These are phyloP conservation scores for Rhaphigaster nebulosa DNA, from an alignment of 2,888 invertebrate genomes.

Conservation along the genomic window DNA sequence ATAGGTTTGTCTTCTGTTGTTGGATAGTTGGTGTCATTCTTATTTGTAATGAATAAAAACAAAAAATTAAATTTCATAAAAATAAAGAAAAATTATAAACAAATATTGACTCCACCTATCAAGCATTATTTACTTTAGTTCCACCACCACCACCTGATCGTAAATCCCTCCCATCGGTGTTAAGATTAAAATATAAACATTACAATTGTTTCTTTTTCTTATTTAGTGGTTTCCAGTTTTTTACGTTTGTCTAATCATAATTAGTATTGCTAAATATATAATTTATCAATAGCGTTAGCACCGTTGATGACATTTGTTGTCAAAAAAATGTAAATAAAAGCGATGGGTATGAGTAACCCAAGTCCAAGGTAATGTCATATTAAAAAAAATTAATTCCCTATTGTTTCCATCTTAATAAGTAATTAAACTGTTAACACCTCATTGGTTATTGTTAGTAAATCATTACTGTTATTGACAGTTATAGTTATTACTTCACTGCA, in stretches of 20 bases:
- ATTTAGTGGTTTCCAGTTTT: neutral
- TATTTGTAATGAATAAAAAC: neutral
- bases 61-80: neutral
- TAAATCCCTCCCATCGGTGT: conserved; percentile 39
- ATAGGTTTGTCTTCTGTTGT: neutral
- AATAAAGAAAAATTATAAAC: neutral
- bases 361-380: conserved; percentile 51
- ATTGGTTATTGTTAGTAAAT: neutral
- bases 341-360: conserved; percentile 54
- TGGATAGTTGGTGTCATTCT: neutral
- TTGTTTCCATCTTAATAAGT: neutral
- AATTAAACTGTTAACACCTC: neutral
- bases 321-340: neutral
- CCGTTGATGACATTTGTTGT: neutral
- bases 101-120: neutral
- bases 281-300: neutral
- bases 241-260: neutral
- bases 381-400: neutral
- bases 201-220: neutral
- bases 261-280: neutral
- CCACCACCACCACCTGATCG: conserved; percentile 9
- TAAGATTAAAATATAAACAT: conserved; percentile 47
- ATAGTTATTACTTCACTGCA: neutral
- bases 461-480: neutral
- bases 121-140: neutral